Base-by-base conservation (phyloP, 2,888 invertebrate species). In the Sylvicola cinctus region DNA sequence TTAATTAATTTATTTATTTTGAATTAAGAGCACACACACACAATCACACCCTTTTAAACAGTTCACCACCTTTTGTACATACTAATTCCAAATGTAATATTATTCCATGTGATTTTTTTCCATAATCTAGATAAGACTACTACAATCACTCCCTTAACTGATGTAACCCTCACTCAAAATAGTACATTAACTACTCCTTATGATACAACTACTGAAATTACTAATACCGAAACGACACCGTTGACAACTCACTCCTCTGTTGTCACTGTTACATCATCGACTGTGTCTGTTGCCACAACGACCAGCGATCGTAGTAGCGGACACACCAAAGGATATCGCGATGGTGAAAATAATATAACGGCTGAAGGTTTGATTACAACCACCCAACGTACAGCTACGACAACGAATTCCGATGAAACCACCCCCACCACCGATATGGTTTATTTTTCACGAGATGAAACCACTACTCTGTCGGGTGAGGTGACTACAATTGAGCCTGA, bases 271-370 rank as follows among this genome's bases (percentile, higher is more conserved):
- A 36, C 32, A 27, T 23, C 29, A 13, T 17, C 34, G 30, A 34
- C 31, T 16, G 31, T 16, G 15, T 31, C 31, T 11, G 17, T 13
- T 4, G 17, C 25, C 11, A 13, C 32, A 27, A 32, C 25, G 34
- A 32, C 35, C 23, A 25, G 31, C 17, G 14, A 16, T 35, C 13
- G 29, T 27, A 46, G 49, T 5, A 53, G 52, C n/a, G 6, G 4
- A 11, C 49, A 49, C 17, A 50, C 54, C 1, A 55, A 54, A 38
- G 50, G 53, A 27, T 56, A 55, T 42, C 50, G 58, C n/a, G 55
- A 55, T 47, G 57, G 55, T 37, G 57, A 54, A 33, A 54, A 55
- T 41, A 54, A 55, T 41, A 56, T 53, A 34, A 57, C 55, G 15
- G 54, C 12, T 28, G 28, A 13, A 28, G 12, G 10, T 28, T 8